A percentile compares a stretch with the other conserved stretches of the same genome.
Conservation (phyloP, 2,113 vertebrate species). For the Syngnathus typhle region DNA sequence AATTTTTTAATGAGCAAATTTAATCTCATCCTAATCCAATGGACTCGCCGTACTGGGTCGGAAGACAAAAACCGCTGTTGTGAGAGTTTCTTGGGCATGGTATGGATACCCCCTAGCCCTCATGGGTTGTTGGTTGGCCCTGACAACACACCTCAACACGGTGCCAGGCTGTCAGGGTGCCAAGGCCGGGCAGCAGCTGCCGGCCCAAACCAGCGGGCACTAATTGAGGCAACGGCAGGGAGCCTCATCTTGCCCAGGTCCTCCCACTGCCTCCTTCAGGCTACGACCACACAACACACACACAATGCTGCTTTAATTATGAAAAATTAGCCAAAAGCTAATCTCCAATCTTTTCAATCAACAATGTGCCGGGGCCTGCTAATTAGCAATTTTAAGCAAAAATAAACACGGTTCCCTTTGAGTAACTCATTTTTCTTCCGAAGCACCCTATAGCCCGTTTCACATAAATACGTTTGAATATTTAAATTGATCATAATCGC, state of each 20-base stretch:
- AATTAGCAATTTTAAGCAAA: constrained; percentile 40
- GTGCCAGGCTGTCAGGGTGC: constrained; percentile 57
- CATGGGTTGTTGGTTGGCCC: constrained; percentile 53
- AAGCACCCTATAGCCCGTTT: neutral
- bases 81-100: constrained; percentile 42
- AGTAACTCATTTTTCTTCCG: constrained; percentile 18
- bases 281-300: constrained; percentile 37
- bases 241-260: constrained; percentile 38
- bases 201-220: constrained; percentile 62
- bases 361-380: constrained; percentile 48
- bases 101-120: constrained; percentile 4
- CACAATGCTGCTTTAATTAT: constrained; percentile 62
- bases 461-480: constrained; percentile 1
- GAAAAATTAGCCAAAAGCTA: constrained; percentile 64
- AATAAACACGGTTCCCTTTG: constrained; percentile 44
- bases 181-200: constrained; percentile 62
- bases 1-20: constrained; percentile 53
- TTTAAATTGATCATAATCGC: neutral
- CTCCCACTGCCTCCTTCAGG: constrained; percentile 35
- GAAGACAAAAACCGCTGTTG: constrained; percentile 47
- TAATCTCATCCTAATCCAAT: constrained; percentile 58
- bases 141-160: constrained; percentile 47
- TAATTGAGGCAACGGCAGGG: constrained; percentile 66
- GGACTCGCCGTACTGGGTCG: constrained; percentile 38
- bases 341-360: constrained; percentile 64